These are phyloP conservation scores for Rhopalosiphum maidis DNA, from an alignment of 1,140 invertebrate species.

Conservation along the genomic window DNA sequence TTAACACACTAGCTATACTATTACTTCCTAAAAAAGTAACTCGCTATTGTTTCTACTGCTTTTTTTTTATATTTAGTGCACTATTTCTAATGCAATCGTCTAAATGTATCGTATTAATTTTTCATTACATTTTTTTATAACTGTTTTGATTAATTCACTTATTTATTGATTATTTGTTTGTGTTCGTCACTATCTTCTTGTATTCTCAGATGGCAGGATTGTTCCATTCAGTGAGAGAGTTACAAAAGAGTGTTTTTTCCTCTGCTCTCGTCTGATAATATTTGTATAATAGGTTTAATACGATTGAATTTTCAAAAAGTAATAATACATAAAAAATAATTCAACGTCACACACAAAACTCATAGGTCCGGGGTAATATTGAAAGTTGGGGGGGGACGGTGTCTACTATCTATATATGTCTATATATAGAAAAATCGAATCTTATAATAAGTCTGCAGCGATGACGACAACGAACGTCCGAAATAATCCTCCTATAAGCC, in stretches of 20 bases:
- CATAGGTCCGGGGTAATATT: background rate
- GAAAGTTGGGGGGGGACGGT: background rate
- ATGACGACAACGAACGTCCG: background rate
- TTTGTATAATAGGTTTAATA: background rate
- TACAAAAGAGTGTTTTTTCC: background rate
- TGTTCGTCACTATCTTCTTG: too few species aligned
- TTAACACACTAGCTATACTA: too few species aligned
- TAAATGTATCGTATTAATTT: too few species aligned
- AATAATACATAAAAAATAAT: background rate
- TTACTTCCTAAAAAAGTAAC: too few species aligned
- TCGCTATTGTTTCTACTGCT: background rate
- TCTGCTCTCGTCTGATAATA: background rate
- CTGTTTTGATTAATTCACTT: background rate
- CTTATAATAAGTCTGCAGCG: background rate
- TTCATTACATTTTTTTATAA: background rate
- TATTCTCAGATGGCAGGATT: too few species aligned
- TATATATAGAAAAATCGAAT: background rate
- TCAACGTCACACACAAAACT: background rate
- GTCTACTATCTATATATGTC: background rate
- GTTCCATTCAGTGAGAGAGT: too few species aligned
- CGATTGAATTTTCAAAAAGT: background rate
- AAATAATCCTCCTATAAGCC: background rate
- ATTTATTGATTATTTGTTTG: background rate
- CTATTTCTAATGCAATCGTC: too few species aligned
- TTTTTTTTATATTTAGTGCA: background rate